These are phyloP conservation scores for Oncorhynchus mykiss DNA, from an alignment of 2,113 vertebrate genomes.

Conservation along the genomic window DNA sequence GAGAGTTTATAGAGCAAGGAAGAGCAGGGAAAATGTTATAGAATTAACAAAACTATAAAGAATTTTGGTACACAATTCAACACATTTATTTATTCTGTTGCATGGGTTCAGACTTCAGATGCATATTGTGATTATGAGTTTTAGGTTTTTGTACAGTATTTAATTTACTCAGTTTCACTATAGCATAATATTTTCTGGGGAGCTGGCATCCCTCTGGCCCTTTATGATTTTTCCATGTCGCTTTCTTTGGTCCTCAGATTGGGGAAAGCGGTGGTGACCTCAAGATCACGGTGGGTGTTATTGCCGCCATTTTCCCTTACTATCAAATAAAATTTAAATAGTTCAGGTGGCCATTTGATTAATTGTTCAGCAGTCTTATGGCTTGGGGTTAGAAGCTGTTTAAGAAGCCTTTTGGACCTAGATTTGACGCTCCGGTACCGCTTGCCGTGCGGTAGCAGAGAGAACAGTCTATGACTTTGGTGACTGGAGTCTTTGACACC, in stretches of 20 bases:
- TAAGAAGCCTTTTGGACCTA: too few species aligned
- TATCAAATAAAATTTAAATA: too few species aligned
- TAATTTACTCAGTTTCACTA: slow-evolving; percentile 40
- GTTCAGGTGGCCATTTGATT: too few species aligned
- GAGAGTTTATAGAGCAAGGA: not conserved
- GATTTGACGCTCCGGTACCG: too few species aligned
- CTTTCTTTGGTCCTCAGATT: slow-evolving; percentile 40
- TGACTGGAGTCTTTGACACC: too few species aligned
- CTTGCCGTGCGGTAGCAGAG: too few species aligned
- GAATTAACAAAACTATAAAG: not conserved
- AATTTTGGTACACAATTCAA: not conserved
- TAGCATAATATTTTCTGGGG: slow-evolving; percentile 28
- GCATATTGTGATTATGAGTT: not conserved
- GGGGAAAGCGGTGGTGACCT: slow-evolving; percentile 33
- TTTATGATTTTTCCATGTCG: slow-evolving; percentile 36
- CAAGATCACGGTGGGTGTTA: slow-evolving; percentile 45
- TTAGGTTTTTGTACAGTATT: slow-evolving; percentile 6
- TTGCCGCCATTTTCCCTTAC: not conserved
- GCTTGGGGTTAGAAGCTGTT: too few species aligned
- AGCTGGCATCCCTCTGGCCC: slow-evolving; percentile 29
- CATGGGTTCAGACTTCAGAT: not conserved
- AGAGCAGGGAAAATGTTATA: not conserved
- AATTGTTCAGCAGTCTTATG: too few species aligned
- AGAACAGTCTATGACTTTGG: too few species aligned
- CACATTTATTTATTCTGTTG: not conserved